Base-by-base conservation (phyloP, 2,888 invertebrate species). In the Lycaena phlaeas region DNA sequence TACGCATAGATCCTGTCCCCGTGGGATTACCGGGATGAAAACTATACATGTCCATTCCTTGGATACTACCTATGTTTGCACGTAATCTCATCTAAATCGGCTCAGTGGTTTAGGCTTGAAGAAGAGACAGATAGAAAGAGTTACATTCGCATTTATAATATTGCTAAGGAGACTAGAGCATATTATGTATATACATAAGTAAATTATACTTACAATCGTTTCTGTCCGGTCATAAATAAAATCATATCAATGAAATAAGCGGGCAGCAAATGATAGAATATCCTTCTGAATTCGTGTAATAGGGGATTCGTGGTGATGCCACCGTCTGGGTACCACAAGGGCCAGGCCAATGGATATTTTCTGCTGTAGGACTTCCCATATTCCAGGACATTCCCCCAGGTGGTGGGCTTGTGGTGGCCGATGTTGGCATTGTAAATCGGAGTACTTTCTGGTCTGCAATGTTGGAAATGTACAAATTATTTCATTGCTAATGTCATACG, bases 351-450 rank as follows among this genome's bases (percentile, higher is more conserved):
- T 0, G 97, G 96, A 64, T 92, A 89, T 42, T 89, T 84, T 51
- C 90, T 87, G 4, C 88, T 88, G 37, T 91, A 86, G 14, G 81
- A 74, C 57, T 89, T 89, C 7, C 91, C 92, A 42, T 88, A 84
- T 40, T 88, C 81, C 51, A 97, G 86, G 7, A 97, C 88, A 14
- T 94, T 90, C 2, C 90, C 91, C 96, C 97, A 98, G 0, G 92
- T 92, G 22, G 95, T 88, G 2, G 92, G 92, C 54, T 93, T 88
- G 27, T 92, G 87, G 31, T 91, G 90, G 7, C 95, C 94, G 42
- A 93, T 92, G 27, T 96, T 95, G 51, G 96, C 87, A 66, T 98
- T 97, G 78, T 93, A 96, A 3, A 98, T 93, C 0, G 94, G 92
- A 30, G 94, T 87, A 31, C 82, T 81, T 40, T 85, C 76, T 0